Evolutionary conservation across 2,113 vertebrate species (phyloP).

Genomic region (Rhea pennata): DNA sequence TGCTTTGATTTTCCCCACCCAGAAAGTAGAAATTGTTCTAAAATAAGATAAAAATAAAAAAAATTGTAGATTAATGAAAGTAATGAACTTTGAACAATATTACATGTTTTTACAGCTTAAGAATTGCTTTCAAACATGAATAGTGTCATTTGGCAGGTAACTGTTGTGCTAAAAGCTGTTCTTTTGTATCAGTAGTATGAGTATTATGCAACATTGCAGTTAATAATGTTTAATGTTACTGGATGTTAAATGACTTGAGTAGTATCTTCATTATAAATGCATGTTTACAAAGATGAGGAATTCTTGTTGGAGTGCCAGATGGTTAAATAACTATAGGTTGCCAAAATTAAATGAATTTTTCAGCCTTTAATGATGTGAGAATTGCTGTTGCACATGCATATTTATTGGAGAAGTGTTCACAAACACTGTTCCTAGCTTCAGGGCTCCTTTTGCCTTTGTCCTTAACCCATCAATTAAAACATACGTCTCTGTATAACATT

Average conservation of each 20-base stretch:
- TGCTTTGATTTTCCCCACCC: neutral
- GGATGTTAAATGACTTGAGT: neutral
- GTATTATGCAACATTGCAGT: constrained; percentile 1
- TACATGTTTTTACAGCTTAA: neutral
- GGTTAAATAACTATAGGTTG: constrained; percentile 42
- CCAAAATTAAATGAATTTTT: constrained; percentile 59
- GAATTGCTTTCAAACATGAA: neutral
- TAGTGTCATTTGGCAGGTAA: neutral
- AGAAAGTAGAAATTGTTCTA: neutral
- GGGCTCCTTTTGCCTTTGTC: neutral
- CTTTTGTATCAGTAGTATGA: neutral
- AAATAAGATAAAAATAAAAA: neutral
- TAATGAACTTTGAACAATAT: neutral
- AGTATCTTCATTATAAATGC: constrained; percentile 42
- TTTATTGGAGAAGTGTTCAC: neutral
- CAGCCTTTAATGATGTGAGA: constrained; percentile 37
- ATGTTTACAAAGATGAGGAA: constrained; percentile 43
- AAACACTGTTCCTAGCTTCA: neutral
- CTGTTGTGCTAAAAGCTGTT: neutral
- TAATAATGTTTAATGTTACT: constrained; percentile 31
- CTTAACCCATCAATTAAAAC: neutral
- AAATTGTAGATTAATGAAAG: neutral
- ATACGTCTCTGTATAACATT: neutral
- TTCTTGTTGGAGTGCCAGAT: constrained; percentile 17
- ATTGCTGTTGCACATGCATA: neutral